phyloP scores from a whole-genome alignment of 2,113 vertebrate species.

The Maccullochella peelii region DNA sequence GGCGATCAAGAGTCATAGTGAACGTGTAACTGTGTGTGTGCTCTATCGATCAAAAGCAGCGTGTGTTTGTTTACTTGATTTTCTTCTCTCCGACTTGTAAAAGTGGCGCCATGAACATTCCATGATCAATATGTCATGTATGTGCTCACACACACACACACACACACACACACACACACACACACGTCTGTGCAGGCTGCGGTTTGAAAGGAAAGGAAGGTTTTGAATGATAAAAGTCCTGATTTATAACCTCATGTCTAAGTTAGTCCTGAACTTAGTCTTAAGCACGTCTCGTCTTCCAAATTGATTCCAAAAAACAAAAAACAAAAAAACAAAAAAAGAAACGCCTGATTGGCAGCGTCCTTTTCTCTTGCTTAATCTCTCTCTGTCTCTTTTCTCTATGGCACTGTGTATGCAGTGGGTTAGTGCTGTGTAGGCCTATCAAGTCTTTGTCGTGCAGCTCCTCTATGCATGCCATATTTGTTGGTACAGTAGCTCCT shows the following conservation, averaged over 20 bases:
- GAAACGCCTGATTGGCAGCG: conserved; percentile 48
- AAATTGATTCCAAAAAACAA: conserved; percentile 72
- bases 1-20: conserved; percentile 14
- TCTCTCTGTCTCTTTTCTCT: conserved; percentile 54
- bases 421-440: conserved; percentile 77
- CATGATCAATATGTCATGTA: conserved; percentile 68
- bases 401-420: conserved; percentile 67
- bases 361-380: conserved; percentile 41
- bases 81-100: conserved; percentile 48
- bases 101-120: conserved; percentile 69
- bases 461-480: conserved; percentile 85
- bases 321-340: background rate
- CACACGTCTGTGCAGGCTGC: conserved; percentile 20
- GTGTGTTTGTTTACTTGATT: conserved; percentile 66
- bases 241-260: conserved; percentile 61
- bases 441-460: conserved; percentile 75
- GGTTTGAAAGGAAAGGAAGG: conserved; percentile 13
- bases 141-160: conserved; percentile 18
- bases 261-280: conserved; percentile 66
- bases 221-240: conserved; percentile 26
- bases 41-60: conserved; percentile 37
- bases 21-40: conserved; percentile 36
- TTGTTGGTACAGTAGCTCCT: conserved; percentile 72
- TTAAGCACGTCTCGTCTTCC: conserved; percentile 78
- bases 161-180: conserved; percentile 6